Percentiles rank a stretch among this genome's conserved stretches.
phyloP scores from a whole-genome alignment of 2,797 vertebrate species.

The Danio aesculapii region DNA sequence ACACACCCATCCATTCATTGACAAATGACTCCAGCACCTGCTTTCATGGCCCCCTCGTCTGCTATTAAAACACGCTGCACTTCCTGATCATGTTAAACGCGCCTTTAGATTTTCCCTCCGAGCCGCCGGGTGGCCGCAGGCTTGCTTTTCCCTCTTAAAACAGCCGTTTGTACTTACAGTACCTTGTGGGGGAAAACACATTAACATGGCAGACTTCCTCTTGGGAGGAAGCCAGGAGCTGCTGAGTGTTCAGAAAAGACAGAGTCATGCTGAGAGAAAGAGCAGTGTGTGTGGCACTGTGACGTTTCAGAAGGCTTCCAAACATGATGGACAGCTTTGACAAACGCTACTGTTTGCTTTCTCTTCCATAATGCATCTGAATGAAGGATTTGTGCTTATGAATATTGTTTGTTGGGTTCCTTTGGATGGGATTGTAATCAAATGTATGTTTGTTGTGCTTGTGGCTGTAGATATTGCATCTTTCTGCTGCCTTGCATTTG shows the following conservation, averaged over 20 bases:
- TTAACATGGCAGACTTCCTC: conserved; percentile 65
- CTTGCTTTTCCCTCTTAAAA: conserved; percentile 61
- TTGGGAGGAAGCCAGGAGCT: conserved; percentile 55
- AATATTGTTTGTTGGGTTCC: conserved; percentile 24
- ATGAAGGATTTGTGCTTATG: conserved; percentile 34
- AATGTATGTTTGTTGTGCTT: conserved; percentile 40
- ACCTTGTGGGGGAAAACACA: conserved; percentile 57
- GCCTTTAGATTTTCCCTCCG: conserved; percentile 57
- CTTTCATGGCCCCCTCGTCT: conserved; percentile 38
- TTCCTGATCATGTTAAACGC: conserved; percentile 58
- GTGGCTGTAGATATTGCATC: conserved; percentile 7
- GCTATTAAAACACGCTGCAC: conserved; percentile 44
- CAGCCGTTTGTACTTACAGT: conserved; percentile 56
- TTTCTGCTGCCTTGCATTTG: conserved; percentile 4
- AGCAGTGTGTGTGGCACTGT: conserved; percentile 27
- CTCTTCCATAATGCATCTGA: conserved; percentile 16
- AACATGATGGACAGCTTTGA: conserved; percentile 28
- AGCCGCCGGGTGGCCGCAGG: conserved; percentile 58
- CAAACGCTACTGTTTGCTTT: conserved; percentile 38
- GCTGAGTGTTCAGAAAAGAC: conserved; percentile 46
- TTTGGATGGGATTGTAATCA: conserved; percentile 10
- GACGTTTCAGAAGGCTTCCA: conserved; percentile 27
- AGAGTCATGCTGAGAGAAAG: conserved; percentile 9
- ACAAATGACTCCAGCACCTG: conserved; percentile 13
- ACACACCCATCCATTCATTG: conserved; percentile 36